These are phyloP conservation scores for Aplodontia rufa DNA, from an alignment of 2,113 vertebrate genomes.

Conservation along the genomic window DNA sequence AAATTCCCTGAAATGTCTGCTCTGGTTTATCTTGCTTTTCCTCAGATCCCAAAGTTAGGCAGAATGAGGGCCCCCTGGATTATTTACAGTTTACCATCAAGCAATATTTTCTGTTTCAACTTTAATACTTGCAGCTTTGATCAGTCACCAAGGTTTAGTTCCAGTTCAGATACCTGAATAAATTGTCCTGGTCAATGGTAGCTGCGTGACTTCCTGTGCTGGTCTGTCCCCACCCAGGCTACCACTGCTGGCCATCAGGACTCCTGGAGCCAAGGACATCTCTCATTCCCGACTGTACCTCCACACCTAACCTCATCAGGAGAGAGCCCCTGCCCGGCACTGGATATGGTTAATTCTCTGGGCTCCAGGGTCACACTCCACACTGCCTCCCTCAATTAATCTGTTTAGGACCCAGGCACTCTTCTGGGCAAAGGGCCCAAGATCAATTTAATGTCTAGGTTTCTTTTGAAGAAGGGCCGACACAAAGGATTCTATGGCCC, in stretches of 20 bases:
- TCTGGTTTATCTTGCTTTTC: not conserved
- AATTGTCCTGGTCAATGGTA: not conserved
- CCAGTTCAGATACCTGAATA: not conserved
- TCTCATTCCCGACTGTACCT: not conserved
- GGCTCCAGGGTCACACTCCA: not conserved
- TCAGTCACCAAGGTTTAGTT: not conserved
- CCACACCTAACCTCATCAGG: not conserved
- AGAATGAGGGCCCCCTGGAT: not conserved
- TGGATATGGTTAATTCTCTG: not conserved
- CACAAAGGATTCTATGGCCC: not conserved
- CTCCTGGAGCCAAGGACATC: not conserved
- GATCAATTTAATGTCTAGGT: not conserved
- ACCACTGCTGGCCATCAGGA: fast-evolving
- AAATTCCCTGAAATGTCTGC: not conserved
- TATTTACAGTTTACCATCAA: slow-evolving; percentile 1
- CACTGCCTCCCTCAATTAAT: not conserved
- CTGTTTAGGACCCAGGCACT: not conserved
- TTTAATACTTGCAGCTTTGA: not conserved
- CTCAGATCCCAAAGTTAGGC: not conserved
- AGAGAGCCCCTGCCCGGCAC: not conserved
- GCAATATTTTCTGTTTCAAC: not conserved
- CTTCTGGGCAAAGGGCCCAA: not conserved
- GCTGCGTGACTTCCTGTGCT: too few relatives aligned
- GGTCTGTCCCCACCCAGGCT: not conserved
- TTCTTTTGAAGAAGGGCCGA: not conserved